phyloP scores from a whole-genome alignment of 64 coral and sea anemone species.

The Actinia equina region DNA sequence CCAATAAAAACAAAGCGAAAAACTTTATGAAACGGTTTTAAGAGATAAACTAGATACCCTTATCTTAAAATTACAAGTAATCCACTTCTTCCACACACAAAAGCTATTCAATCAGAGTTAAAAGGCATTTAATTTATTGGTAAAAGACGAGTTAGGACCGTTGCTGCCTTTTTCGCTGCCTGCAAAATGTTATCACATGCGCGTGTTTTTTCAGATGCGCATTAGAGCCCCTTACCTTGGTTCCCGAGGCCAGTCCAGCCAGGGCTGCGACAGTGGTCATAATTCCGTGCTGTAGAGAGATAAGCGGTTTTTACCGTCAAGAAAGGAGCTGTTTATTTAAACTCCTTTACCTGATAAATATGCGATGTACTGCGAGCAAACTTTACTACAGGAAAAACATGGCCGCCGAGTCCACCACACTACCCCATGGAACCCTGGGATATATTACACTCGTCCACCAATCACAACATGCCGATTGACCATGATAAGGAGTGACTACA shows the following conservation, averaged over 20 bases:
- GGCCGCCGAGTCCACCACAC: slow-evolving; percentile 35
- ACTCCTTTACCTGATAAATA: not conserved
- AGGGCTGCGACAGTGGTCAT: slow-evolving; percentile 74
- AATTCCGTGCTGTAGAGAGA: slow-evolving; percentile 6
- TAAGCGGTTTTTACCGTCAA: not conserved
- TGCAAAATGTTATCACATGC: not conserved
- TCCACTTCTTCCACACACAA: not conserved
- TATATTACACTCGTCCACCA: slow-evolving; percentile 26
- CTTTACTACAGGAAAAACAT: slow-evolving; percentile 59
- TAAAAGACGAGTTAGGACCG: not conserved
- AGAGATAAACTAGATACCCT: not conserved
- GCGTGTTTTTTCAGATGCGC: not conserved
- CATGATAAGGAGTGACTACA: slow-evolving; percentile 2
- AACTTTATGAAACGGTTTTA: not conserved
- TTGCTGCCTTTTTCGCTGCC: slow-evolving; percentile 28
- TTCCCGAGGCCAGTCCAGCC: slow-evolving; percentile 50
- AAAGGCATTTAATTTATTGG: not conserved
- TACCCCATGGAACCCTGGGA: slow-evolving; percentile 54
- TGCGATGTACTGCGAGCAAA: not conserved
- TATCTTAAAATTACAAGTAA: not conserved
- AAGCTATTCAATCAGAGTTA: not conserved
- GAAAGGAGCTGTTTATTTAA: not conserved
- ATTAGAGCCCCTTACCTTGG: not conserved
- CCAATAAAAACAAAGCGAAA: slow-evolving; percentile 2
- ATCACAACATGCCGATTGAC: slow-evolving; percentile 1